These are phyloP conservation scores for Polypterus senegalus DNA, from an alignment of 2,113 vertebrate genomes.

Conservation along the genomic window DNA sequence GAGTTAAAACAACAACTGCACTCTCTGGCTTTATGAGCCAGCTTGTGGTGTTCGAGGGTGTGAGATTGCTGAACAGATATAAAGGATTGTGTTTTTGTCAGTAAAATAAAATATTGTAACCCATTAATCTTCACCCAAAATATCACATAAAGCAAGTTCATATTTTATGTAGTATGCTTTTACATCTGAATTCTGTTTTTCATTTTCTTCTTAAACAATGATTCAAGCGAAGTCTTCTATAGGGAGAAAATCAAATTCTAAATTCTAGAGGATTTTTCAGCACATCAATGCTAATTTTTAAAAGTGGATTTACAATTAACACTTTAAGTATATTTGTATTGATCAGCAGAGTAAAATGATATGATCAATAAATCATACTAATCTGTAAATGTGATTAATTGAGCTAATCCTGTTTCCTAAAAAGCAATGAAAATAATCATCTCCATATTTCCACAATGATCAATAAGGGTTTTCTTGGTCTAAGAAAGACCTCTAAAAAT, in stretches of 20 bases:
- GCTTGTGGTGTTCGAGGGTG: no score
- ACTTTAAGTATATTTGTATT: slow-evolving; percentile 74
- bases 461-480: slow-evolving; percentile 21
- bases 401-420: slow-evolving; percentile 72
- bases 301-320: slow-evolving; percentile 71
- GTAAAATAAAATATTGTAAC: no score
- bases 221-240: neutral
- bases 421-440: slow-evolving; percentile 53
- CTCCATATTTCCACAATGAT: slow-evolving; percentile 43
- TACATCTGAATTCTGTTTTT: no score
- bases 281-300: slow-evolving; percentile 48
- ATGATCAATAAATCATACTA: slow-evolving; percentile 67
- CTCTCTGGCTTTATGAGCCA: no score
- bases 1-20: no score
- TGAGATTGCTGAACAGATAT: no score
- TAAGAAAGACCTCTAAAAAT: no score
- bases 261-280: slow-evolving; percentile 33
- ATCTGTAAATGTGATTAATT: slow-evolving; percentile 85
- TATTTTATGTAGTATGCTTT: no score
- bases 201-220: no score
- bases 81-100: no score
- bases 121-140: no score
- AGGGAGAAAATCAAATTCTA: slow-evolving; percentile 29
- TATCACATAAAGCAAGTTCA: no score
- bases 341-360: slow-evolving; percentile 51